Conservation (phyloP, 2,113 vertebrate genomes). For the Psophia crepitans region DNA sequence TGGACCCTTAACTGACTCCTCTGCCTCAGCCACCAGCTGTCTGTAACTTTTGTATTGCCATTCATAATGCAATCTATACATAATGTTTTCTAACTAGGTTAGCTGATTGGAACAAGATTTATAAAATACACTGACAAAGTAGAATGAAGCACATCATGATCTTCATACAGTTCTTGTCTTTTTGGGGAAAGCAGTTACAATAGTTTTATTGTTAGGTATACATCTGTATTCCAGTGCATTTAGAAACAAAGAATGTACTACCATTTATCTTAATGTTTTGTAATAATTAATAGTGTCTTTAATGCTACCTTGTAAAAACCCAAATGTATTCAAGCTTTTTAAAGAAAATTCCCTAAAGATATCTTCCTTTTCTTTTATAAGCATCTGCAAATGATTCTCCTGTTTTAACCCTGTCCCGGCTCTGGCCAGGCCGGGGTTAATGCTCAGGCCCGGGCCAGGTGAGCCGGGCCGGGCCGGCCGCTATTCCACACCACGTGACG, state of each 20-base stretch:
- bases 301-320: background rate
- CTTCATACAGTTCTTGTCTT: background rate
- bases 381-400: background rate
- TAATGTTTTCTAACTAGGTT: background rate
- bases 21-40: background rate
- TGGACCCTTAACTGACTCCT: background rate
- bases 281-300: background rate
- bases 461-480: too few species aligned
- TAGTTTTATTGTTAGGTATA: background rate
- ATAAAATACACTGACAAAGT: background rate
- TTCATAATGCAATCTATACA: background rate
- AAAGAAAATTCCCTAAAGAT: background rate
- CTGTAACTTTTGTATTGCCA: background rate
- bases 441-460: too few species aligned
- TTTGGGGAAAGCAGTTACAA: background rate
- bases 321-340: background rate
- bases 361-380: background rate
- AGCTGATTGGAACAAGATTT: background rate
- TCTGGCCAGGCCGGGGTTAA: too few species aligned
- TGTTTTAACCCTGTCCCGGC: background rate
- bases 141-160: background rate
- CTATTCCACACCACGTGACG: too few species aligned
- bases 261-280: background rate
- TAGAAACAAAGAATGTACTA: background rate
- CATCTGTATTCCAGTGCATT: background rate